Conservation (phyloP, 2,797 vertebrate genomes). For the Pempheris klunzingeri region DNA sequence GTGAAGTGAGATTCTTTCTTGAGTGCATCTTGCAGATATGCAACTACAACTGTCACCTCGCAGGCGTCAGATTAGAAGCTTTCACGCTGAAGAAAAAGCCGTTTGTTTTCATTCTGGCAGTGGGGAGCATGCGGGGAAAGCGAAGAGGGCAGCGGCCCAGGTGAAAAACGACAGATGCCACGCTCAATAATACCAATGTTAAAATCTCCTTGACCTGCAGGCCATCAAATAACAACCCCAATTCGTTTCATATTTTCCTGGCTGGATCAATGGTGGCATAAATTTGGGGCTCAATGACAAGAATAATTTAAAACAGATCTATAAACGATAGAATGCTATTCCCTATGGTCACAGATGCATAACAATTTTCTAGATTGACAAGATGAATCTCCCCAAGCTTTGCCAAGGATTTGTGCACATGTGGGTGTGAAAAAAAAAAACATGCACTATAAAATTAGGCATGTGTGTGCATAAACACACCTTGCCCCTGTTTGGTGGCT, state of each 20-base stretch:
- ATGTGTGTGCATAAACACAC: constrained; percentile 81
- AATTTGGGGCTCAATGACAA: constrained; percentile 99
- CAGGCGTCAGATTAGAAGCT: constrained; percentile 39
- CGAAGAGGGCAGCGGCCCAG: constrained; percentile 76
- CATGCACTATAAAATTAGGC: constrained; percentile 82
- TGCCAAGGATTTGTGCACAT: constrained; percentile 79
- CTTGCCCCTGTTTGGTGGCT: constrained; percentile 56
- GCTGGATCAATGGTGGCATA: constrained; percentile 98
- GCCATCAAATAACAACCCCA: constrained; percentile 97
- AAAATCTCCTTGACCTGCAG: constrained; percentile 98
- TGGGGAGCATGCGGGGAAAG: constrained; percentile 70
- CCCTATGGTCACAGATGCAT: constrained; percentile 84
- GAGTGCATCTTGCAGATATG: constrained; percentile 22
- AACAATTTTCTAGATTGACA: constrained; percentile 87
- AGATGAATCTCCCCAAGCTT: constrained; percentile 87
- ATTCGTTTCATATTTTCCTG: constrained; percentile 99
- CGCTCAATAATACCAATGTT: constrained; percentile 99
- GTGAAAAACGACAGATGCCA: constrained; percentile 93
- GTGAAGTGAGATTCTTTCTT: constrained; percentile 14
- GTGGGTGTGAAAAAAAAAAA: constrained; percentile 19
- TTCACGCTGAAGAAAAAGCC: constrained; percentile 30
- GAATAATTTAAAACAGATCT: constrained; percentile 99
- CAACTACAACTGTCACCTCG: constrained; percentile 32
- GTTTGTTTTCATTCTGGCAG: constrained; percentile 69
- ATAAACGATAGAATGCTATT: constrained; percentile 89